phyloP scores from a whole-genome alignment of 2,888 invertebrate genomes.

The Drosophila kokeensis region DNA sequence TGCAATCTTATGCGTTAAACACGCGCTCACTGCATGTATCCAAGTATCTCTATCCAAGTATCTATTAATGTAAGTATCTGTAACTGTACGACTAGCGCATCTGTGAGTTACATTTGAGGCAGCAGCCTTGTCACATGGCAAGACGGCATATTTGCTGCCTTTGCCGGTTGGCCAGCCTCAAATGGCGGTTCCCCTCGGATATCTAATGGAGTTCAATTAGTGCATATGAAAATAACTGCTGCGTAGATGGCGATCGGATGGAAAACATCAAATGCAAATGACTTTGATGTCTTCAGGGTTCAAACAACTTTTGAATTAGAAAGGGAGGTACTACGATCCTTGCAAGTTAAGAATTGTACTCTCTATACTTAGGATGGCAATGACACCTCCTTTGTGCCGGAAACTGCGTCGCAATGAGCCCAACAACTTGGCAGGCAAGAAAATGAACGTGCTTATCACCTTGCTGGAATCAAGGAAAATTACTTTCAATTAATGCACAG shows the following conservation, averaged over 20 bases:
- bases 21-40: slow-evolving; percentile 41
- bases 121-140: slow-evolving; percentile 53
- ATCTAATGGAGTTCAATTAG: slow-evolving; percentile 27
- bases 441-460: slow-evolving; percentile 53
- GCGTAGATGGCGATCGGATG: slow-evolving; percentile 20
- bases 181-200: slow-evolving; percentile 29
- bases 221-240: neutral
- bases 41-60: slow-evolving; percentile 24
- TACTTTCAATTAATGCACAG: slow-evolving; percentile 72
- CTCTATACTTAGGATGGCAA: slow-evolving; percentile 1
- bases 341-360: slow-evolving; percentile 37
- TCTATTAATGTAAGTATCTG: slow-evolving; percentile 19
- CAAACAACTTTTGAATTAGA: slow-evolving; percentile 17
- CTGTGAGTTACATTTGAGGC: slow-evolving; percentile 44
- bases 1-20: slow-evolving; percentile 77
- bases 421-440: slow-evolving; percentile 37
- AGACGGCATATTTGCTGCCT: slow-evolving; percentile 46
- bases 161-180: slow-evolving; percentile 55
- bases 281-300: slow-evolving; percentile 6
- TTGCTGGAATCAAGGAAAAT: slow-evolving; percentile 61
- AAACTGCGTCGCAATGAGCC: slow-evolving; percentile 49
- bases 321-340: neutral
- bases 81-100: slow-evolving; percentile 37
- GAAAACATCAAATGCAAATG: slow-evolving; percentile 9
- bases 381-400: slow-evolving; percentile 41